A percentile compares a stretch with the other conserved stretches of the same genome.
These are phyloP conservation scores for Eupithecia dodoneata DNA, from an alignment of 2,888 invertebrate genomes.

Conservation along the genomic window DNA sequence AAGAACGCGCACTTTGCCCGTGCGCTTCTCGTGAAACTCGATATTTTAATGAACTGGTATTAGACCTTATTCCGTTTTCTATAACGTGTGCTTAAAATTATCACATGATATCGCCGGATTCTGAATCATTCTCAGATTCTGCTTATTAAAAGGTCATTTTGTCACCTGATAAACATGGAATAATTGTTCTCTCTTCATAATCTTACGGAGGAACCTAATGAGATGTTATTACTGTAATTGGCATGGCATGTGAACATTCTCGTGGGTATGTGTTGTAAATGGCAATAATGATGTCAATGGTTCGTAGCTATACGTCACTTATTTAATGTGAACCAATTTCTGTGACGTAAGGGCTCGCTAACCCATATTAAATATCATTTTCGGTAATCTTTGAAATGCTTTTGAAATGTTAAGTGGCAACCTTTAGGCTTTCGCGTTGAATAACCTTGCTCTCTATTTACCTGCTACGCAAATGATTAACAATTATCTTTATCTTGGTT, in stretches of 20 bases:
- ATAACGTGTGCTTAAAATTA: slow-evolving; percentile 59
- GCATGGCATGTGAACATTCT: slow-evolving; percentile 22
- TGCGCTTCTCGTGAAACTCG: slow-evolving; percentile 74
- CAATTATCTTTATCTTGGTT: slow-evolving; percentile 33
- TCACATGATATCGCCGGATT: slow-evolving; percentile 49
- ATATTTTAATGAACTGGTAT: slow-evolving; percentile 59
- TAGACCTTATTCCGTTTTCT: slow-evolving; percentile 68
- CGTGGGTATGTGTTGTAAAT: slow-evolving; percentile 13
- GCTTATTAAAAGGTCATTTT: slow-evolving; percentile 3
- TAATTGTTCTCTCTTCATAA: slow-evolving; percentile 26
- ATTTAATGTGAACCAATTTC: slow-evolving; percentile 38
- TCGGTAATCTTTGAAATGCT: slow-evolving; percentile 45
- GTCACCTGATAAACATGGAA: slow-evolving; percentile 23
- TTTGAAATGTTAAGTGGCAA: slow-evolving; percentile 48
- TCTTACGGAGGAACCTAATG: slow-evolving; percentile 15
- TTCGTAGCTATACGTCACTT: slow-evolving; percentile 45
- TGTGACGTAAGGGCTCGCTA: slow-evolving; percentile 48
- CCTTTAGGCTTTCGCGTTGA: slow-evolving; percentile 45
- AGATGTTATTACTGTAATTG: slow-evolving; percentile 30
- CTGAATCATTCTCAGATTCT: slow-evolving; percentile 1
- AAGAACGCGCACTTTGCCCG: slow-evolving; percentile 69
- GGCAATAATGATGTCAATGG: slow-evolving; percentile 40
- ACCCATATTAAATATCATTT: slow-evolving; percentile 32
- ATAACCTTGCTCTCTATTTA: slow-evolving; percentile 53
- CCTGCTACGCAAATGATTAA: slow-evolving; percentile 56